A percentile compares a stretch with the other conserved stretches of the same genome.
These are phyloP conservation scores for Gallinago stenura DNA, from an alignment of 2,797 vertebrate species.

Conservation along the genomic window DNA sequence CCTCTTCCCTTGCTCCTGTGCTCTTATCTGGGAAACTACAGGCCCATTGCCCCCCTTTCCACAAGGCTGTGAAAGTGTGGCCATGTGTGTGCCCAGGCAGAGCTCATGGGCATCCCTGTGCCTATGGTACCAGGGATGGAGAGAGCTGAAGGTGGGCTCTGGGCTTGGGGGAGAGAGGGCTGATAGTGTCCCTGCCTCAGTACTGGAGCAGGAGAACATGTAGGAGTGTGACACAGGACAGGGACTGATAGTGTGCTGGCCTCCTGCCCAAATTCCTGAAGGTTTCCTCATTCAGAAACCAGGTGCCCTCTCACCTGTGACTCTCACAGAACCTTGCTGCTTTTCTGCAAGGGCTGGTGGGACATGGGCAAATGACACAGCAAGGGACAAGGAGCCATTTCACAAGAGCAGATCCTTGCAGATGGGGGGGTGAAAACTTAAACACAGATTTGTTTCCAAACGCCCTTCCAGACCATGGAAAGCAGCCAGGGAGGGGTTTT, in stretches of 20 bases:
- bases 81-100: fast-evolving
- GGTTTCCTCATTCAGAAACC: neutral
- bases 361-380: neutral
- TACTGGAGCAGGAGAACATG: neutral
- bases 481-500: neutral
- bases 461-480: neutral
- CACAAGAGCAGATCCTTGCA: neutral
- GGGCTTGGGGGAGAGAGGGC: neutral
- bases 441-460: neutral
- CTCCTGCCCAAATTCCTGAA: neutral
- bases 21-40: neutral
- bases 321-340: neutral
- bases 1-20: neutral
- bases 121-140: neutral
- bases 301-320: neutral
- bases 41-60: fast-evolving
- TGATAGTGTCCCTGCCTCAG: neutral
- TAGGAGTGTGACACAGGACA: neutral
- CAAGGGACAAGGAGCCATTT: neutral
- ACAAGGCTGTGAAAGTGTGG: neutral
- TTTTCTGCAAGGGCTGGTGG: neutral
- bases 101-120: neutral
- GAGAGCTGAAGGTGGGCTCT: neutral
- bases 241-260: neutral
- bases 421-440: neutral